Percentiles rank a stretch among this genome's conserved stretches.
phyloP scores from a whole-genome alignment of 2,113 vertebrate genomes.

The Lucifuga dentata region DNA sequence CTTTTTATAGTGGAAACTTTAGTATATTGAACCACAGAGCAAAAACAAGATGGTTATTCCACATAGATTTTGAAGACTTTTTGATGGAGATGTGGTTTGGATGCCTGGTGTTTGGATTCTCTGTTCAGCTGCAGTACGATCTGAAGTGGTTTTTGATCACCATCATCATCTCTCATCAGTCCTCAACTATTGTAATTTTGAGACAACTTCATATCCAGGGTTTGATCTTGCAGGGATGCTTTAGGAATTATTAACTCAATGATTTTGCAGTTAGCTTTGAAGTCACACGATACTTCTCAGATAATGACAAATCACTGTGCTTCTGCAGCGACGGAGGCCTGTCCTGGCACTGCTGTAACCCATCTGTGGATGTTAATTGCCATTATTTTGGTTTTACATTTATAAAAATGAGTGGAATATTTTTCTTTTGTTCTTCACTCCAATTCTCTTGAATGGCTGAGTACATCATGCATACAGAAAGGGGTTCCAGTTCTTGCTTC shows the following conservation, averaged over 20 bases:
- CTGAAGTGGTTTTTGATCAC: slow-evolving; percentile 18
- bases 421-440: too few relatives aligned
- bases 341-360: slow-evolving; percentile 40
- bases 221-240: slow-evolving; percentile 55
- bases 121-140: slow-evolving; percentile 26
- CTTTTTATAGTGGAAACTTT: neutral
- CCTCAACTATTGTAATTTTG: slow-evolving; percentile 36
- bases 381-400: slow-evolving; percentile 23
- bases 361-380: slow-evolving; percentile 35
- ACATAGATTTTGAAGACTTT: slow-evolving; percentile 28
- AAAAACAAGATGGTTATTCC: slow-evolving; percentile 17
- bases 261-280: slow-evolving; percentile 63
- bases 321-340: slow-evolving; percentile 36
- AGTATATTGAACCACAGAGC: slow-evolving; percentile 25
- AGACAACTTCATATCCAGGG: slow-evolving; percentile 37
- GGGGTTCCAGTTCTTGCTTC: slow-evolving; percentile 20
- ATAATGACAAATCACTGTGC: slow-evolving; percentile 56
- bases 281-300: slow-evolving; percentile 63
- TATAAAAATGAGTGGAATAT: slow-evolving; percentile 1
- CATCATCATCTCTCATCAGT: slow-evolving; percentile 24
- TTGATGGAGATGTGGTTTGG: slow-evolving; percentile 4
- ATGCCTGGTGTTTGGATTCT: slow-evolving; percentile 16
- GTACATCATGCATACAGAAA: slow-evolving; percentile 24
- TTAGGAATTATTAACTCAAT: slow-evolving; percentile 70
- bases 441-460: slow-evolving; percentile 22